A percentile compares a stretch with the other conserved stretches of the same genome.
phyloP scores from a whole-genome alignment of 37 sponge, comb jelly and placozoan genomes.

The Oopsacas minuta region DNA sequence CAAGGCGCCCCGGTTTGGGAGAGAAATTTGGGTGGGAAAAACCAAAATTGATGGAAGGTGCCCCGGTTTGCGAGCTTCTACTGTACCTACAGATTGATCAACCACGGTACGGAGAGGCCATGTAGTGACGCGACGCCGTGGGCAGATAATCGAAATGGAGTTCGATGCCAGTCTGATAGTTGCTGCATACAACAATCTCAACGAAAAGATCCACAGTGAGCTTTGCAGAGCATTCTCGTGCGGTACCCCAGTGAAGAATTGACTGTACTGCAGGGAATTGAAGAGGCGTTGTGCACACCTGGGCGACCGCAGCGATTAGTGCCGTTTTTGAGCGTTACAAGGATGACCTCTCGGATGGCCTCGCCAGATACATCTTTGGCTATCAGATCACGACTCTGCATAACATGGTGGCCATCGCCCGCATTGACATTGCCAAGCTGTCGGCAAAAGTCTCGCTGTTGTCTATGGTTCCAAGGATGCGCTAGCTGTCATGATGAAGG shows the following conservation, averaged over 20 bases:
- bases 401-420: not conserved
- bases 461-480: slow-evolving; percentile 2
- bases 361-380: not conserved
- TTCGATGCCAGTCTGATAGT: not conserved
- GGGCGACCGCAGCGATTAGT: not conserved
- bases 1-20: too few relatives aligned
- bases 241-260: slow-evolving; percentile 14
- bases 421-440: slow-evolving; percentile 15
- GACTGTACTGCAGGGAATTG: not conserved
- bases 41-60: too few relatives aligned
- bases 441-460: slow-evolving; percentile 15
- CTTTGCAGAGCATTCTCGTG: slow-evolving; percentile 12
- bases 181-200: slow-evolving; percentile 2
- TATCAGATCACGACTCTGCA: slow-evolving; percentile 15
- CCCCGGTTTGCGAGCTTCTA: too few relatives aligned
- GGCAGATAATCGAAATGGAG: slow-evolving; percentile 9
- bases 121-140: not conserved
- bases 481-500: slow-evolving; percentile 9
- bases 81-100: slow-evolving; percentile 1
- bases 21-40: too few relatives aligned
- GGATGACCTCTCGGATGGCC: slow-evolving; percentile 10
- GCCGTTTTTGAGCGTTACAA: slow-evolving; percentile 14
- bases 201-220: not conserved
- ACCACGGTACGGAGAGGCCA: not conserved
- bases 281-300: slow-evolving; percentile 16